phyloP scores from a whole-genome alignment of 2,113 vertebrate species.

The Varanus salvator region DNA sequence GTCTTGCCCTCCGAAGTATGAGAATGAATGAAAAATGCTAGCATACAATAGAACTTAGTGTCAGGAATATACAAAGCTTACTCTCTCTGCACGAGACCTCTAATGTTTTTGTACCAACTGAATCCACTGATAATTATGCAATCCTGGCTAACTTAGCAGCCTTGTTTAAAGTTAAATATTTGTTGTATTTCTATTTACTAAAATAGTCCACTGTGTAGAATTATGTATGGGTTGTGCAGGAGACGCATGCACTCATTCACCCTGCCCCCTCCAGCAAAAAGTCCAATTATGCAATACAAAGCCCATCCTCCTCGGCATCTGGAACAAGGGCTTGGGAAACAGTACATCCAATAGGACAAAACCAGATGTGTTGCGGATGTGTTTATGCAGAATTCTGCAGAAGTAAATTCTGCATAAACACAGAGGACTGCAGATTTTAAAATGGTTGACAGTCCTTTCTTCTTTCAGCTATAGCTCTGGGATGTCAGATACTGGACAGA shows the following conservation, averaged over 20 bases:
- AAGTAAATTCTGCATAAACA: too few relatives aligned
- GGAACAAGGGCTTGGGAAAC: background rate
- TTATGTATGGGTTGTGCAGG: background rate
- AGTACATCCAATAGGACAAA: background rate
- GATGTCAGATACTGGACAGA: background rate
- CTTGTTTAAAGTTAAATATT: background rate
- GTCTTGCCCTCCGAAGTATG: background rate
- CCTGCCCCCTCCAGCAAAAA: background rate
- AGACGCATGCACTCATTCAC: background rate
- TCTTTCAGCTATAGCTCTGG: too few relatives aligned
- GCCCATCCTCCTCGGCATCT: background rate
- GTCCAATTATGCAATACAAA: background rate
- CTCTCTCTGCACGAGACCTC: background rate
- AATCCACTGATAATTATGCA: background rate
- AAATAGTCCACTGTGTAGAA: background rate
- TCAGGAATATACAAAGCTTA: background rate
- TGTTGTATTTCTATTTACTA: background rate
- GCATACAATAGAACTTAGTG: background rate
- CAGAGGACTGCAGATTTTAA: too few relatives aligned
- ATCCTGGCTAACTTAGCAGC: background rate
- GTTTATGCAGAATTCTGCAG: background rate
- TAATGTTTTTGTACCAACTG: background rate
- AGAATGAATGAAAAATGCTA: background rate
- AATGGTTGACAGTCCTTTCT: too few relatives aligned
- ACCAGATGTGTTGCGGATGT: background rate